phyloP scores from a whole-genome alignment of 2,113 vertebrate species.

The Archocentrus centrarchus region DNA sequence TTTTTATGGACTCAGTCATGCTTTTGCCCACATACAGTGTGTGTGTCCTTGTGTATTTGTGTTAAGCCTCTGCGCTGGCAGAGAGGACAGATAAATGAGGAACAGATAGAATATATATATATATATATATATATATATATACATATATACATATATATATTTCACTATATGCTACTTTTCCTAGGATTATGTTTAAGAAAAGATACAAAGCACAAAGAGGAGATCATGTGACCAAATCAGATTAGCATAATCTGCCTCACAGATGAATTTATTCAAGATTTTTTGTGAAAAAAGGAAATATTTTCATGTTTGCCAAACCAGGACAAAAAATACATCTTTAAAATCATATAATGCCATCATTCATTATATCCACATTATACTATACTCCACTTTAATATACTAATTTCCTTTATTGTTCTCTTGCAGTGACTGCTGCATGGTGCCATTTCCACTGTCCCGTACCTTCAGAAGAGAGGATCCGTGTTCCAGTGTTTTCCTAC shows the following conservation, averaged over 20 bases:
- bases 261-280: conserved; percentile 42
- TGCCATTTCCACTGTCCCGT: conserved; percentile 3
- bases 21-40: conserved; percentile 8
- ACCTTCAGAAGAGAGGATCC: conserved; percentile 30
- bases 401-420: conserved; percentile 20
- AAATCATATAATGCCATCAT: neutral
- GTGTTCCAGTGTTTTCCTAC: neutral
- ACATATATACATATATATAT: neutral
- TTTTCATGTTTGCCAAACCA: neutral
- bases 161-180: conserved; percentile 1
- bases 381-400: neutral
- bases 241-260: conserved; percentile 44
- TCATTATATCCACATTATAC: neutral
- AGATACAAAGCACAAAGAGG: conserved; percentile 43
- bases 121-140: no score
- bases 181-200: conserved; percentile 33
- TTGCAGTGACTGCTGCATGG: conserved; percentile 44
- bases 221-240: conserved; percentile 37
- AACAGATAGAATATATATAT: conserved; percentile 23
- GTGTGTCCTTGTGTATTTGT: conserved; percentile 3
- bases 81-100: conserved; percentile 38
- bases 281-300: neutral
- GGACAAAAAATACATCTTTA: neutral
- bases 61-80: conserved; percentile 35
- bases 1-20: conserved; percentile 25